Percentiles rank a stretch among this genome's conserved stretches.
Evolutionary conservation across 2,888 invertebrate genomes (phyloP).

Genomic region (Idaea aversata): DNA sequence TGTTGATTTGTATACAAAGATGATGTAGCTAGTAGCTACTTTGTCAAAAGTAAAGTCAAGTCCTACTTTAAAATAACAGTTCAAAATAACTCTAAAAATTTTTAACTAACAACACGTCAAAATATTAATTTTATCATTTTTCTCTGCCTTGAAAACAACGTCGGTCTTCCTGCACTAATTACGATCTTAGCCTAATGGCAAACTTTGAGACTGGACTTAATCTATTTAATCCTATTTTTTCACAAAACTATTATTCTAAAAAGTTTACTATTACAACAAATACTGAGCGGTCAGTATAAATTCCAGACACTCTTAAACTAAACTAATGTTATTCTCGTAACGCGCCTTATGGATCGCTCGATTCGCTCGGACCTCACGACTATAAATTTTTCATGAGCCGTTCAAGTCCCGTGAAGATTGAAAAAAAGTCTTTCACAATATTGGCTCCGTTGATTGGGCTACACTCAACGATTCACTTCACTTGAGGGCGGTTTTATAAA

Average conservation of each 20-base stretch:
- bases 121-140: no score
- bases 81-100: no score
- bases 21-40: neutral
- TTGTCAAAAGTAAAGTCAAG: neutral
- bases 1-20: neutral
- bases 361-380: conserved; percentile 37
- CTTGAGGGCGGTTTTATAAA: conserved; percentile 9
- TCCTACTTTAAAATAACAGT: no score
- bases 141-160: no score
- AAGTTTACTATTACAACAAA: neutral
- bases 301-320: conserved; percentile 32
- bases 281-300: neutral
- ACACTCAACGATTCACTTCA: conserved; percentile 12
- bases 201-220: neutral
- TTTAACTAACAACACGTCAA: no score
- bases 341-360: conserved; percentile 50
- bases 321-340: conserved; percentile 73
- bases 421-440: conserved; percentile 63
- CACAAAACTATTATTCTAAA: neutral
- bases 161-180: no score
- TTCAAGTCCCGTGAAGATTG: conserved; percentile 65
- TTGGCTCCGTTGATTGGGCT: conserved; percentile 53
- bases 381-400: conserved; percentile 76
- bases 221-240: neutral
- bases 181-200: neutral